These are phyloP conservation scores for Apis cerana DNA, from an alignment of 1,140 invertebrate genomes.

Conservation along the genomic window DNA sequence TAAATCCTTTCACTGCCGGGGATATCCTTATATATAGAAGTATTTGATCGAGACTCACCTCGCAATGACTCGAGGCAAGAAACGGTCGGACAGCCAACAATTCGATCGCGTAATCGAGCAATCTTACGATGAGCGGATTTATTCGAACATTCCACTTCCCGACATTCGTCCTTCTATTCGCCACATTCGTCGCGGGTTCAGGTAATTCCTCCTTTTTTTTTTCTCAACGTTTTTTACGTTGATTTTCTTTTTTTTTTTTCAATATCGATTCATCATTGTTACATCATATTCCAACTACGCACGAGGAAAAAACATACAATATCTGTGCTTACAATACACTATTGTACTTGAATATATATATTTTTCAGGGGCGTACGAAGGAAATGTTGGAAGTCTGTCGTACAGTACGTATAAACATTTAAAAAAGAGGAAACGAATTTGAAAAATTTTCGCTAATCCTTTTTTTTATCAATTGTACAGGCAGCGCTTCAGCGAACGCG, in stretches of 20 bases:
- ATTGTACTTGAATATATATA: not conserved
- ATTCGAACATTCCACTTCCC: constrained; percentile 1
- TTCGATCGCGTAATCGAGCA: not conserved
- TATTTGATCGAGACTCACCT: constrained; percentile 25
- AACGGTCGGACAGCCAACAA: not conserved
- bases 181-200: constrained; percentile 7
- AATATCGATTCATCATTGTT: not conserved
- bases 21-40: constrained; percentile 61
- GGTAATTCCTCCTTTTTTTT: constrained; percentile 26
- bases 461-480: not conserved
- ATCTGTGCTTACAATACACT: not conserved
- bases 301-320: not conserved
- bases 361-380: constrained; percentile 15
- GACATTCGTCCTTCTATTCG: not conserved
- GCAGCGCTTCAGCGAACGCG: constrained; percentile 9
- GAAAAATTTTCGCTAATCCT: not conserved
- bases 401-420: not conserved
- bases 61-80: constrained; percentile 32
- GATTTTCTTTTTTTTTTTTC: not conserved
- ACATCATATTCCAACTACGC: not conserved
- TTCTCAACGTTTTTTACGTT: not conserved
- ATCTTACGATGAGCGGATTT: not conserved
- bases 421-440: too few relatives aligned
- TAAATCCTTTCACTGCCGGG: constrained; percentile 56
- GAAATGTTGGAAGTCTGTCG: not conserved